A percentile compares a stretch with the other conserved stretches of the same genome.
phyloP scores from a whole-genome alignment of 2,797 vertebrate species.

The Paratrypauchen microcephalus region DNA sequence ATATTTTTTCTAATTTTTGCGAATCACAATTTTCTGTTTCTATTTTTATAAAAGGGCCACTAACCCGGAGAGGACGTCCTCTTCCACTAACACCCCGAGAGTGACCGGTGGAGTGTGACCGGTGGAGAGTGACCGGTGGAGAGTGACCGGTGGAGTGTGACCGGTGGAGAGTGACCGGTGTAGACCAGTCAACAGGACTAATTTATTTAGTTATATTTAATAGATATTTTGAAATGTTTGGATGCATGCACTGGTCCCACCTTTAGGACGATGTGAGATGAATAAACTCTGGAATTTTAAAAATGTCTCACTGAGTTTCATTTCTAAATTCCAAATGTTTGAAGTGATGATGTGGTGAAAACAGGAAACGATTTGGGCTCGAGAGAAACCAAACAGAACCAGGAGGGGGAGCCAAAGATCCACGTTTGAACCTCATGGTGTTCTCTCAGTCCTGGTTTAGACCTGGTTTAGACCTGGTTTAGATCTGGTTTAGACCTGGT shows the following conservation, averaged over 20 bases:
- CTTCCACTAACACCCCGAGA: conserved; percentile 36
- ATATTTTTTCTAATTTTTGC: conserved; percentile 51
- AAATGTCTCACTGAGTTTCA: neutral
- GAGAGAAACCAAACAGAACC: neutral
- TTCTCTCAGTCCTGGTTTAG: too few relatives aligned
- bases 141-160: too few relatives aligned
- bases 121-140: too few relatives aligned
- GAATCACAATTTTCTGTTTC: conserved; percentile 30
- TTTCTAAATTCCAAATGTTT: neutral
- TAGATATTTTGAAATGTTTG: conserved; percentile 44
- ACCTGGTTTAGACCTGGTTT: too few relatives aligned
- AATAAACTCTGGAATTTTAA: conserved; percentile 65
- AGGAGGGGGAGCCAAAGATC: conserved; percentile 1
- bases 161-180: too few relatives aligned
- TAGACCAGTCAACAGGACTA: conserved; percentile 27
- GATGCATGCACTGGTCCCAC: conserved; percentile 67
- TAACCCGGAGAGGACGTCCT: conserved; percentile 31
- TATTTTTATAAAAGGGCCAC: conserved; percentile 45
- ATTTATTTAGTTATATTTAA: conserved; percentile 43
- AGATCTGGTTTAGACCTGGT: too few relatives aligned
- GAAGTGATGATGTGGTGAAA: neutral
- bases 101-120: too few relatives aligned
- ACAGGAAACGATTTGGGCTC: neutral
- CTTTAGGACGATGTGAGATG: conserved; percentile 48
- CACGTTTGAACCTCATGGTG: neutral